Conservation (phyloP, 2,113 vertebrate species). For the Aegithalos caudatus region DNA sequence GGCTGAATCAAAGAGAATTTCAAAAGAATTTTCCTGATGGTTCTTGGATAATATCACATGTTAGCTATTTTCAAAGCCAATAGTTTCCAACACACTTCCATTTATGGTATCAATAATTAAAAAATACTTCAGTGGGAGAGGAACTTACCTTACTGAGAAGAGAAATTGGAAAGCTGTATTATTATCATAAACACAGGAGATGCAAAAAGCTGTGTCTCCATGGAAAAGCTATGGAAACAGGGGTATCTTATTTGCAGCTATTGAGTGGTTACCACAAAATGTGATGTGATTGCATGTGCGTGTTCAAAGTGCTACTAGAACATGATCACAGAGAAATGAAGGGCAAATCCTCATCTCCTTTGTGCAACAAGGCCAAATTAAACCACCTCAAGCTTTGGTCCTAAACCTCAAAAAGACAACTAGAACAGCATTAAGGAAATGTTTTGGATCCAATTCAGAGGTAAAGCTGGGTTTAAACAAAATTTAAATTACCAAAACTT, state of each 20-base stretch:
- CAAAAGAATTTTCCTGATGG: conserved; percentile 63
- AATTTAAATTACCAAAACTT: conserved; percentile 22
- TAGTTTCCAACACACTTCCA: conserved; percentile 59
- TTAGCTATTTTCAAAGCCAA: conserved; percentile 68
- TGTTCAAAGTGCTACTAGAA: background rate
- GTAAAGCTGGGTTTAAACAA: conserved; percentile 8
- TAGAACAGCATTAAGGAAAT: background rate
- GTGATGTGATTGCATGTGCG: background rate
- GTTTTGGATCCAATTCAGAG: background rate
- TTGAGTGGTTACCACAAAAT: conserved; percentile 12
- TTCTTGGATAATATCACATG: conserved; percentile 59
- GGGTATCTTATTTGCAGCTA: conserved; percentile 22
- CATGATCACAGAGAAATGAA: background rate
- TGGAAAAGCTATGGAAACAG: conserved; percentile 56
- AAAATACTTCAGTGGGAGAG: conserved; percentile 47
- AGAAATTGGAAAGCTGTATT: conserved; percentile 39
- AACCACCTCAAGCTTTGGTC: background rate
- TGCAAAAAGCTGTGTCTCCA: conserved; percentile 54
- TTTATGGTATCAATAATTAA: conserved; percentile 68
- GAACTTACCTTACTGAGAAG: conserved; percentile 42
- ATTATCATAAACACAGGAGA: conserved; percentile 43
- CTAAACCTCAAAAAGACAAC: background rate
- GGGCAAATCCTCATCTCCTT: background rate
- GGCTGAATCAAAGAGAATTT: conserved; percentile 66
- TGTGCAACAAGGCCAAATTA: background rate